Percentiles rank a stretch among this genome's conserved stretches.
Conservation (phyloP, 1,140 invertebrate species). For the Papilio machaon region DNA sequence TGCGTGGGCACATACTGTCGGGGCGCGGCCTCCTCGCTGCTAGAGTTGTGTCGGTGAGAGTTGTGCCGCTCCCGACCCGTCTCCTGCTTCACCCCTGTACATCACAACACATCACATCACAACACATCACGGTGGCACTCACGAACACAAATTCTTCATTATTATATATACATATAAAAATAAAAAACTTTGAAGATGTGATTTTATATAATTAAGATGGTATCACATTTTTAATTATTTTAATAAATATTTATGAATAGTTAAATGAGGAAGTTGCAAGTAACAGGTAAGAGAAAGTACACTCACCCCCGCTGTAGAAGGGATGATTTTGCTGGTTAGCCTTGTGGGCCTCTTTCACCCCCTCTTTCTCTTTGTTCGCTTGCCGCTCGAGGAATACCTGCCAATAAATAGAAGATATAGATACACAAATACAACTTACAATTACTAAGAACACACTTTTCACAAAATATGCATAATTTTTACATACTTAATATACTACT, state of each 20-base stretch:
- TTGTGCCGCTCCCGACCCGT: slow-evolving; percentile 79
- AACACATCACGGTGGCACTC: too few species aligned
- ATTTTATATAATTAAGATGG: too few species aligned
- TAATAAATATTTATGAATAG: too few species aligned
- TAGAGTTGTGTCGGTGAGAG: slow-evolving; percentile 80
- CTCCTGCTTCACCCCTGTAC: slow-evolving; percentile 66
- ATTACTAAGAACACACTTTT: background rate
- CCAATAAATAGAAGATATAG: slow-evolving; percentile 40
- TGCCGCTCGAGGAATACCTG: slow-evolving; percentile 85
- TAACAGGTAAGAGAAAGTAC: background rate
- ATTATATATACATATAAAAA: too few species aligned
- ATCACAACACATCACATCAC: background rate
- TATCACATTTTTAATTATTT: too few species aligned
- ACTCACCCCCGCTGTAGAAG: slow-evolving; percentile 75
- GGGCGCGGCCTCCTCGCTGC: slow-evolving; percentile 81
- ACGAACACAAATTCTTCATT: too few species aligned
- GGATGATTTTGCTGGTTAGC: slow-evolving; percentile 85
- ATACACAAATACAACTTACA: background rate
- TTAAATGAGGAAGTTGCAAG: too few species aligned
- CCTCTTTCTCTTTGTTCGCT: slow-evolving; percentile 81
- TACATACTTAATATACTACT: too few species aligned
- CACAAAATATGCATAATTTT: too few species aligned
- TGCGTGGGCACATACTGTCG: slow-evolving; percentile 89
- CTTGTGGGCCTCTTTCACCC: slow-evolving; percentile 83
- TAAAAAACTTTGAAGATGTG: too few species aligned